Base-by-base conservation (phyloP, 1,140 invertebrate species). In the Heliconius eleuchia region DNA sequence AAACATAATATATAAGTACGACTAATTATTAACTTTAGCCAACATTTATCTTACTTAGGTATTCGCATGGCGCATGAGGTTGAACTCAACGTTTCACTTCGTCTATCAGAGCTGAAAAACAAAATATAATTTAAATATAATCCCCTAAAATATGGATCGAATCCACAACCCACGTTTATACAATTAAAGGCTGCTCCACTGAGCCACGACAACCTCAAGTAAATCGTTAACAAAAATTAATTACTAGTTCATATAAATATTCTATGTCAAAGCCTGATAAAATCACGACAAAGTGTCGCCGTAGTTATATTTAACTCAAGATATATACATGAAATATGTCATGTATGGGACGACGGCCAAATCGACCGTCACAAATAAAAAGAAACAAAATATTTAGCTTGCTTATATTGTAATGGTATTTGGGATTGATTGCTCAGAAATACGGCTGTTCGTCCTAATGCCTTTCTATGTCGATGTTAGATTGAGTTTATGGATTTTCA, bases 241-340 rank as follows among this genome's bases (percentile, higher is more conserved):
- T 30, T 16, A 66, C 60, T 52, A 52, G 50, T 18, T 27, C 19
- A 60, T 70, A 71, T 16, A 76, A 76, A 76, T 76, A 76, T 76
- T 39, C 39, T 6, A 71, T 66, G 11, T 39, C 39, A 60, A 76
- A 66, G 23, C 74, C 18, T 76, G 57, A 55, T 74, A 79, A 55
- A 74, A 46, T 19, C 78, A 74, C 72, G 78, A 79, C 78, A 52
- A n/a, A 30, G 27, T n/a, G 78, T 46, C 78, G 78, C 78, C 78
- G 73, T 30, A n/a, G 66, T 74, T 79, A 75, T 74, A 79, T 42
- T 70, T 46, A 55, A 71, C 52, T 74, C 34, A n/a, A 79, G 73
- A 75, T 70, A 78, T 73, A 79, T 78, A 79, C 46, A 75, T 74
- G 78, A 79, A 74, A 79, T 75, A 79, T 79, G 78, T 18, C 72